These are phyloP conservation scores for Bos taurus DNA, from an alignment of 2,113 vertebrate genomes.

Conservation along the genomic window ARS-UCD2.0 NC_037333.1:14393501-14394000, in stretches of 20 bases:
- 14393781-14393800: not conserved
- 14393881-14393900: not conserved
- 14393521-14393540: not conserved
- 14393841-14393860: not conserved
- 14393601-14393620: not conserved
- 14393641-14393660: not conserved
- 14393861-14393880: not conserved
- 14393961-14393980: too few species aligned
- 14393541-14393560: not conserved
- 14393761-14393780: not conserved
- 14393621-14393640: not conserved
- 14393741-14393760: not conserved
- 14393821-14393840: not conserved
- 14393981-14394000: too few species aligned
- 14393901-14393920: not conserved
- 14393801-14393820: not conserved
- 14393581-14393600: not conserved
- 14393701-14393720: not conserved
- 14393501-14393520: not conserved
- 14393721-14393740: not conserved
- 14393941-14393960: too few species aligned
- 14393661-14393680: not conserved
- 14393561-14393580: not conserved
- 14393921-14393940: not conserved
- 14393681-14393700: not conserved